A percentile compares a stretch with the other conserved stretches of the same genome.
phyloP scores from a whole-genome alignment of 2,113 vertebrate genomes.

The Ceyx cyanopectus region DNA sequence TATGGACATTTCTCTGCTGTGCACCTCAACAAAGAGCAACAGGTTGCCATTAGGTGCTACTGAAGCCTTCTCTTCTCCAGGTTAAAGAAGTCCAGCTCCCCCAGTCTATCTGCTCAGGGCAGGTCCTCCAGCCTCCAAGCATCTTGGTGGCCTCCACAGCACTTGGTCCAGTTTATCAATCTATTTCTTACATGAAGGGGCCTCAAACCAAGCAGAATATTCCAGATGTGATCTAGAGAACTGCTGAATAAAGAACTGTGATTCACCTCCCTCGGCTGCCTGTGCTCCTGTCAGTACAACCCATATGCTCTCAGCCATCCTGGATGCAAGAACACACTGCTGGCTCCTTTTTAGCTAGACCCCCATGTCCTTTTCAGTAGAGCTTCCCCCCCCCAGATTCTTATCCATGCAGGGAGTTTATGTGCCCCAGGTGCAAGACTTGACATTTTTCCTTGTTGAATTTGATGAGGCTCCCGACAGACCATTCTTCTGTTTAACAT shows the following conservation, averaged over 20 bases:
- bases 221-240: neutral
- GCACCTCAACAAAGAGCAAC: neutral
- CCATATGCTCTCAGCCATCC: neutral
- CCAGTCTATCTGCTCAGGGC: neutral
- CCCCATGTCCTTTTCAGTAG: neutral
- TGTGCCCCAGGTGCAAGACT: neutral
- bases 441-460: conserved; percentile 23
- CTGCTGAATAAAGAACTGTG: neutral
- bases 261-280: neutral
- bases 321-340: neutral
- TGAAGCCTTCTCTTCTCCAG: neutral
- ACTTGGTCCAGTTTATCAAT: neutral
- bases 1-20: neutral
- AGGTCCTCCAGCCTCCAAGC: neutral
- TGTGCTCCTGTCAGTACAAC: neutral
- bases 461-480: neutral
- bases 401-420: neutral
- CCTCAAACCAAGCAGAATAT: neutral
- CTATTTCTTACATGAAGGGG: neutral
- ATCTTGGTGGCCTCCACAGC: neutral
- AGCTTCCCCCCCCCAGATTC: neutral
- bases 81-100: neutral
- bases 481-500: conserved; percentile 41
- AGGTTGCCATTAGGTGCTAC: neutral
- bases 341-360: neutral